These are phyloP conservation scores for Sprattus sprattus DNA, from an alignment of 2,113 vertebrate species.

Conservation along the genomic window DNA sequence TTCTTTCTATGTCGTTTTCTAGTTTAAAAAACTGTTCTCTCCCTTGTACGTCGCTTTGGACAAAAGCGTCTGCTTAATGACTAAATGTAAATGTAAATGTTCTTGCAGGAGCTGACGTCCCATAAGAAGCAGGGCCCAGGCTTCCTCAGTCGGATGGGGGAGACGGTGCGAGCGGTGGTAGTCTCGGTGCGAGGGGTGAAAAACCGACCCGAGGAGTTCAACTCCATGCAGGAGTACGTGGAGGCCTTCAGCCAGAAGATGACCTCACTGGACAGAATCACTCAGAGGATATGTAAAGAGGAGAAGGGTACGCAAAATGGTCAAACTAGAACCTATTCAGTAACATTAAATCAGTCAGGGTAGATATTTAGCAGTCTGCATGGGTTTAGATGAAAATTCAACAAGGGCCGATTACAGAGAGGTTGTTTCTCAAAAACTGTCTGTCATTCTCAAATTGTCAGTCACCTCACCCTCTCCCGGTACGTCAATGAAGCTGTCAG, in stretches of 20 bases:
- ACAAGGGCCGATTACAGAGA: no score
- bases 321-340: not conserved
- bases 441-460: no score
- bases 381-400: not conserved
- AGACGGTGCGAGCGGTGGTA: conserved; percentile 83
- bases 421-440: no score
- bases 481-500: not conserved
- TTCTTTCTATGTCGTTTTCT: no score
- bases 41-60: no score
- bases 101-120: conserved; percentile 79
- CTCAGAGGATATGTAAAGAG: conserved; percentile 90
- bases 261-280: conserved; percentile 84
- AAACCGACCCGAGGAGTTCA: conserved; percentile 84
- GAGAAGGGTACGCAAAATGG: conserved; percentile 76
- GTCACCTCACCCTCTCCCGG: not conserved
- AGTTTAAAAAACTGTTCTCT: no score
- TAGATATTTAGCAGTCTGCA: not conserved
- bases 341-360: not conserved
- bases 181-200: conserved; percentile 82
- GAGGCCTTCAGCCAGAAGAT: conserved; percentile 87
- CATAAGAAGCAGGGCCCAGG: conserved; percentile 88
- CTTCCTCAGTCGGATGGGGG: conserved; percentile 88
- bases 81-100: no score
- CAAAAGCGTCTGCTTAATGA: no score
- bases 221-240: conserved; percentile 80